These are phyloP conservation scores for Caracal caracal DNA, from an alignment of 2,113 vertebrate genomes.

Conservation along the genomic window DNA sequence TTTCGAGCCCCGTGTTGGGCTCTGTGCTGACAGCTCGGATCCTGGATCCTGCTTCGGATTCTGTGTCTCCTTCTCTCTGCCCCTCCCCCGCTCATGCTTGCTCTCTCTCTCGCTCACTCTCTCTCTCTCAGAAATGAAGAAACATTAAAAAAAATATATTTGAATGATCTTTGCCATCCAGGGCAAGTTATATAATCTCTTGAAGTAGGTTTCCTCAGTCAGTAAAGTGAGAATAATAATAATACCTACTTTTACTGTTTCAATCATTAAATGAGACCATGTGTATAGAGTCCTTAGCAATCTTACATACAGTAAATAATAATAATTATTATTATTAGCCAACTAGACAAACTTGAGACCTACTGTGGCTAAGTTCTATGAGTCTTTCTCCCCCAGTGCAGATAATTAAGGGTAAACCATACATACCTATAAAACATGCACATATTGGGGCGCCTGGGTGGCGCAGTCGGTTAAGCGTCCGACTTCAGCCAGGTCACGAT, in stretches of 20 bases:
- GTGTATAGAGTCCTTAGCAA: neutral
- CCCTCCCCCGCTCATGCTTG: too few relatives aligned
- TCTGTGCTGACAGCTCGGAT: too few relatives aligned
- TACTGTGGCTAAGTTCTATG: neutral
- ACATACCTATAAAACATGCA: conserved; percentile 10
- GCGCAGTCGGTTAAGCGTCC: too few relatives aligned
- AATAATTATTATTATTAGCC: neutral
- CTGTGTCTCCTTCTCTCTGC: too few relatives aligned
- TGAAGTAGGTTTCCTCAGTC: neutral
- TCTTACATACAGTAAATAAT: neutral
- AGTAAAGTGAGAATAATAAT: neutral
- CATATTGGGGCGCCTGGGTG: too few relatives aligned
- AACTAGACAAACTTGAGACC: neutral
- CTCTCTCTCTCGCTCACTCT: too few relatives aligned
- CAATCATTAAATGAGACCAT: neutral
- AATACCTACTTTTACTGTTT: neutral
- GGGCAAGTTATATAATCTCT: neutral
- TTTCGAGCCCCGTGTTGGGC: too few relatives aligned
- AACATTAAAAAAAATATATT: neutral
- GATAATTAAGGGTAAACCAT: neutral
- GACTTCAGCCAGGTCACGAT: too few relatives aligned
- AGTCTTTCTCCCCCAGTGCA: neutral
- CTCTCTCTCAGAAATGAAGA: too few relatives aligned
- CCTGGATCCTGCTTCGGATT: too few relatives aligned
- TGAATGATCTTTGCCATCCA: neutral